Base-by-base conservation (phyloP, 2,113 vertebrate species). In the Phasianus colchicus region DNA sequence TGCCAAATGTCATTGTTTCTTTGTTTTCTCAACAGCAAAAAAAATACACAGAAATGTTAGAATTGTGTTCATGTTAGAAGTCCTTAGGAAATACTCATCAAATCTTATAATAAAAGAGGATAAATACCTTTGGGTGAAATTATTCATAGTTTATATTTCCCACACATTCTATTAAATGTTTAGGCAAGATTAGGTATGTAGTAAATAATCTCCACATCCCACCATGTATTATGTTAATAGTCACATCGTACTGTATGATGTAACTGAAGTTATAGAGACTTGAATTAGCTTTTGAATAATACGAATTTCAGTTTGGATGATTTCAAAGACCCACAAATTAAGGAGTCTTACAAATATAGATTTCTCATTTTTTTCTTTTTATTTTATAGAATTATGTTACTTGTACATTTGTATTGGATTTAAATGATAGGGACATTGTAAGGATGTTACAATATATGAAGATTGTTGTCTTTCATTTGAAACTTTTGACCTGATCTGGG, bases 291-390 rank as follows among this genome's bases (percentile, higher is more conserved):
- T 82, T 72, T 14, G 11, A 70, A 17, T 84, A 40, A 45, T 25
- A n/a, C 2, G 78, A 61, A 86, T 90, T 38, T 42, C 18, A 54
- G 11, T 32, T 79, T 42, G 25, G 17, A 52, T 83, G 18, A 12
- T 42, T 92, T 65, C 61, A 57, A 90, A 75, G 55, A 25, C 19
- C 11, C 9, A 42, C 10, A 66, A 34, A 6, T 15, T 65, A 12
- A 4, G 25, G 11, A 71, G 45, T 16, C 40, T 67, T 65, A 13
- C 32, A 81, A 47, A 50, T 27, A n/a, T 13, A 67, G 4, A 29
- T 54, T 74, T 63, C 4, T 40, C 45, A 1, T 45, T 15, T 54
- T 71, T 81, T 78, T 13, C 1, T 75, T 55, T 0, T 0, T 21
- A n/a, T 7, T 65, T 78, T 82, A 78, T 78, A 64, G 52, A 88